Conservation (phyloP, 2,888 invertebrate genomes). For the Dolichopus griseipennis region DNA sequence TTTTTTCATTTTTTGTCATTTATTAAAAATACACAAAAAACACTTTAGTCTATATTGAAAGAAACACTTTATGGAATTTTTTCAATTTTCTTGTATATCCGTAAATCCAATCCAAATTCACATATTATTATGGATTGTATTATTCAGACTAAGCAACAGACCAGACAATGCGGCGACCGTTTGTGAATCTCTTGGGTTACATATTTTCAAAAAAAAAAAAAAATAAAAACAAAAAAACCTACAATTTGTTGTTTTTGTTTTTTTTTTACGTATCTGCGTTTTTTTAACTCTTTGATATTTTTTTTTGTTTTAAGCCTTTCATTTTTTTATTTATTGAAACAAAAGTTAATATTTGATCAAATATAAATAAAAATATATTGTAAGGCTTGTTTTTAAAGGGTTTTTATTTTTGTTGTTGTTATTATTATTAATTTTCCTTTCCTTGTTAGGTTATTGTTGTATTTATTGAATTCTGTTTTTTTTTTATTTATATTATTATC, state of each 20-base stretch:
- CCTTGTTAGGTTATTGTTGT: not conserved
- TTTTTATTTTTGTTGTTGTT: too few species aligned
- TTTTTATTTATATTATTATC: too few species aligned
- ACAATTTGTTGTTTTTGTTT: not conserved
- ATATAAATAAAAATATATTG: constrained; percentile 3
- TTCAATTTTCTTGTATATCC: not conserved
- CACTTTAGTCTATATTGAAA: not conserved
- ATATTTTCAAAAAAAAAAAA: not conserved
- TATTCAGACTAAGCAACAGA: not conserved
- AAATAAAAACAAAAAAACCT: not conserved
- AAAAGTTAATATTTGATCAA: constrained; percentile 6
- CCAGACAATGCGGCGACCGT: constrained; percentile 12
- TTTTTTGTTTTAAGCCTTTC: not conserved
- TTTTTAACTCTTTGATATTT: not conserved
- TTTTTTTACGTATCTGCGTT: not conserved
- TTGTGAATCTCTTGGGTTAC: constrained; percentile 7
- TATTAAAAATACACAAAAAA: too few species aligned
- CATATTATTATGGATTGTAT: too few species aligned
- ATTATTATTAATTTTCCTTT: not conserved
- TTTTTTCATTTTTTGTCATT: too few species aligned
- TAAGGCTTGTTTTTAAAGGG: not conserved
- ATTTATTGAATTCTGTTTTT: not conserved
- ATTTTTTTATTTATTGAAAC: constrained; percentile 3
- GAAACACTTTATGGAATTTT: not conserved
- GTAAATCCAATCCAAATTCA: too few species aligned